Evolutionary conservation across 2,797 vertebrate genomes (phyloP).

Genomic region (Anguilla pacifica): DNA sequence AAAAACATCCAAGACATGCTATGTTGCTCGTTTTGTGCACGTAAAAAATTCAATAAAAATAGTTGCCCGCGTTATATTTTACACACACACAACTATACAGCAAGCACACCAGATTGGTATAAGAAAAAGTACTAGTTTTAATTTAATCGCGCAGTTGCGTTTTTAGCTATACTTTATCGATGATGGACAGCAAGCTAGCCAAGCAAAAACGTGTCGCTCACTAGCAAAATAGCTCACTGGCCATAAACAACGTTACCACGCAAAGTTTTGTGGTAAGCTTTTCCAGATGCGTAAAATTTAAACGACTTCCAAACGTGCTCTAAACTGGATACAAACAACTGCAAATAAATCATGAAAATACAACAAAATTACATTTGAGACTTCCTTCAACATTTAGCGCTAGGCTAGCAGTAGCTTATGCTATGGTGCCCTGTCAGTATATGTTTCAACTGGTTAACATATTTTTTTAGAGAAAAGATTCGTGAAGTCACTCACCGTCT

Average conservation of each 20-base stretch:
- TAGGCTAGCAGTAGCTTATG: background rate
- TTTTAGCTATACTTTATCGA: background rate
- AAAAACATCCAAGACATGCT: slow-evolving; percentile 9
- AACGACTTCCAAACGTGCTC: background rate
- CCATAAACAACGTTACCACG: background rate
- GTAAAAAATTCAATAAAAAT: background rate
- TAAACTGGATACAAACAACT: background rate
- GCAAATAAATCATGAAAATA: background rate
- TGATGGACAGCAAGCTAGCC: background rate
- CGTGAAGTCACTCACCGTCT: slow-evolving; percentile 44
- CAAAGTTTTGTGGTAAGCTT: background rate
- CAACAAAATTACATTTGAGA: background rate
- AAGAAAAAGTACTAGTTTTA: background rate
- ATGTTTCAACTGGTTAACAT: background rate
- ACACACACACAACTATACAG: too few relatives aligned
- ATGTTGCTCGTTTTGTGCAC: background rate
- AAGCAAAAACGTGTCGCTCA: background rate
- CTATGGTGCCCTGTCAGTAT: background rate
- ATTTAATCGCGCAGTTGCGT: background rate
- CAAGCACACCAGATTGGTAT: background rate
- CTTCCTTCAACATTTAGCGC: background rate
- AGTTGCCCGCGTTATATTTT: background rate
- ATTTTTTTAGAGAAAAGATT: background rate
- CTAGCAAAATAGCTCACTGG: background rate
- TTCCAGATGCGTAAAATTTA: background rate